phyloP scores from a whole-genome alignment of 2,113 vertebrate species.

The Lepus timidus region DNA sequence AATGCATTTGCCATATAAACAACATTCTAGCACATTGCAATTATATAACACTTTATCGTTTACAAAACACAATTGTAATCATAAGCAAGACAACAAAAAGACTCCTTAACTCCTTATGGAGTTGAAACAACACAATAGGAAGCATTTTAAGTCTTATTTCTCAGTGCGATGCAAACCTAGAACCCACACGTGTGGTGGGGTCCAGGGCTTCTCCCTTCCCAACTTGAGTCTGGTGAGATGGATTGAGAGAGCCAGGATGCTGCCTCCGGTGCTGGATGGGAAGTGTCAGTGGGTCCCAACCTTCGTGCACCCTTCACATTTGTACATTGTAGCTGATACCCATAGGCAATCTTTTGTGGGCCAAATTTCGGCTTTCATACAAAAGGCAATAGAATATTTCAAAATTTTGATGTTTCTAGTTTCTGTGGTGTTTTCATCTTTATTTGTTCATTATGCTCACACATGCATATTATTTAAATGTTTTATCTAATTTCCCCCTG shows the following conservation, averaged over 20 bases:
- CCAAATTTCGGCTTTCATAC: neutral
- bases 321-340: neutral
- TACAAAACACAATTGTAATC: conserved; percentile 53
- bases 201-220: neutral
- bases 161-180: neutral
- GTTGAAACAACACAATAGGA: neutral
- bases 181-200: neutral
- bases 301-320: neutral
- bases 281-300: neutral
- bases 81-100: conserved; percentile 22
- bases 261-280: neutral
- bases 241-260: neutral
- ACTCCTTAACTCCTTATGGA: conserved; percentile 3
- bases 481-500: neutral
- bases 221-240: neutral
- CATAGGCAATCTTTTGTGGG: neutral
- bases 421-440: neutral
- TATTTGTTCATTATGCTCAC: conserved; percentile 1
- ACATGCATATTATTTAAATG: conserved; percentile 51
- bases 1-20: conserved; percentile 65
- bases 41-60: neutral
- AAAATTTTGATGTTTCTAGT: neutral
- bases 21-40: conserved; percentile 45
- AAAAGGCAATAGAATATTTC: neutral
- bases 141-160: neutral